Percentiles rank a stretch among this genome's conserved stretches.
phyloP scores from a whole-genome alignment of 2,888 invertebrate species.

The Cephus pygmeus region DNA sequence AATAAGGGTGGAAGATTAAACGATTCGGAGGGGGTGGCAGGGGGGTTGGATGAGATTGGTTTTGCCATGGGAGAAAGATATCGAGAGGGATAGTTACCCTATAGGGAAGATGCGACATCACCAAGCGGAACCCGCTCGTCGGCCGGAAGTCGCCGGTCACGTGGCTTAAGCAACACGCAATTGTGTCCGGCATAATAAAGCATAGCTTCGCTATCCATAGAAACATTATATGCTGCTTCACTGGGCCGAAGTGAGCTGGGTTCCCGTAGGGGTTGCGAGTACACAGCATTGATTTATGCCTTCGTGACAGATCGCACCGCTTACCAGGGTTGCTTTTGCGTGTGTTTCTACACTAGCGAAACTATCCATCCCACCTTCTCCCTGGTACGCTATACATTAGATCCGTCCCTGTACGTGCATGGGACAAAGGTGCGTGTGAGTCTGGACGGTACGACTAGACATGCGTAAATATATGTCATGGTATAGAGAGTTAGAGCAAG shows the following conservation, averaged over 20 bases:
- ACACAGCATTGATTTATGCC: constrained; percentile 56
- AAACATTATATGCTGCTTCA: constrained; percentile 30
- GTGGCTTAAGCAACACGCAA: constrained; percentile 66
- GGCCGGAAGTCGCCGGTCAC: constrained; percentile 65
- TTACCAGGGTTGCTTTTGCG: background rate
- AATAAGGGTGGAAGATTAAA: constrained; percentile 16
- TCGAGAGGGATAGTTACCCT: background rate
- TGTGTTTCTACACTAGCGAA: background rate
- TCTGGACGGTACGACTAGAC: background rate
- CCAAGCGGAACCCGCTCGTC: constrained; percentile 63
- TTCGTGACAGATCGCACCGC: constrained; percentile 53
- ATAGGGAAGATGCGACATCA: constrained; percentile 55
- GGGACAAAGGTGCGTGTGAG: background rate
- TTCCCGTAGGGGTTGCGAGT: constrained; percentile 35
- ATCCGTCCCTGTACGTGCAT: background rate
- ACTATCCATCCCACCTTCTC: background rate
- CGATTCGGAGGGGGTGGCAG: constrained; percentile 16
- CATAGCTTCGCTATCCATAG: constrained; percentile 44
- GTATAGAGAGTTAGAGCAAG: background rate
- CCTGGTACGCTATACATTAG: background rate
- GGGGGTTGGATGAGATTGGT: background rate
- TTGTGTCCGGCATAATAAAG: constrained; percentile 66
- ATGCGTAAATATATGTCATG: background rate
- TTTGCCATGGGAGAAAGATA: constrained; percentile 1
- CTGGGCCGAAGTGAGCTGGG: constrained; percentile 37